These are phyloP conservation scores for Pocillopora verrucosa DNA, from an alignment of 64 coral and sea anemone species.

Conservation along the genomic window DNA sequence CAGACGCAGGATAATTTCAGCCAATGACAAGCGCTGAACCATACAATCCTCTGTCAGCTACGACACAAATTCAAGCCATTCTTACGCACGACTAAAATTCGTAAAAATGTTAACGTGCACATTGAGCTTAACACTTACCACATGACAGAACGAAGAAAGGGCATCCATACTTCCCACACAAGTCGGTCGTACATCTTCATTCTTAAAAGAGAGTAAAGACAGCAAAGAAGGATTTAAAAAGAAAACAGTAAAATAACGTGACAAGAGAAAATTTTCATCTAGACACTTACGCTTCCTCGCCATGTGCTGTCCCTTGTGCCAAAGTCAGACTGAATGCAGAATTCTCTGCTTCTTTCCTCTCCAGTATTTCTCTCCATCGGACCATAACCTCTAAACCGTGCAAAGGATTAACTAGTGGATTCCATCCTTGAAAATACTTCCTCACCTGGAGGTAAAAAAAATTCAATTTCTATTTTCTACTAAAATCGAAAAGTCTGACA, in stretches of 20 bases:
- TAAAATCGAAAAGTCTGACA: too few species aligned
- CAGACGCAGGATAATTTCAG: too few species aligned
- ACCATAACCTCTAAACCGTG: slow-evolving; percentile 85
- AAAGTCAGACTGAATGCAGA: slow-evolving; percentile 77
- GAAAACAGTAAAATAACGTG: too few species aligned
- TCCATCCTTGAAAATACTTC: slow-evolving; percentile 77
- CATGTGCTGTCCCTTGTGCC: slow-evolving; percentile 36
- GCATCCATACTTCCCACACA: slow-evolving; percentile 98
- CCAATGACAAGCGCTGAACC: too few species aligned
- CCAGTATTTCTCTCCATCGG: slow-evolving; percentile 82
- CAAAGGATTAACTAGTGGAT: slow-evolving; percentile 66
- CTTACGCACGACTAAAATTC: neutral
- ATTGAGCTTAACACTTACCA: slow-evolving; percentile 45
- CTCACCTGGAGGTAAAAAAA: slow-evolving; percentile 55
- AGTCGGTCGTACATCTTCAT: slow-evolving; percentile 94
- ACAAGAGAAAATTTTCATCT: neutral
- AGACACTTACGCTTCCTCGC: slow-evolving; percentile 44
- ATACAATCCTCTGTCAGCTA: too few species aligned
- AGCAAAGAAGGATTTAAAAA: neutral
- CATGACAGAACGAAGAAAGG: slow-evolving; percentile 72
- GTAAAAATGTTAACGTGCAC: neutral
- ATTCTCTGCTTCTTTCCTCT: slow-evolving; percentile 74
- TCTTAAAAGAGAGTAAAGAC: slow-evolving; percentile 34
- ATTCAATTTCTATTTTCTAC: too few species aligned
- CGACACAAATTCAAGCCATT: neutral